Conservation (phyloP, 2,797 vertebrate genomes). For the Threskiornis aethiopicus region DNA sequence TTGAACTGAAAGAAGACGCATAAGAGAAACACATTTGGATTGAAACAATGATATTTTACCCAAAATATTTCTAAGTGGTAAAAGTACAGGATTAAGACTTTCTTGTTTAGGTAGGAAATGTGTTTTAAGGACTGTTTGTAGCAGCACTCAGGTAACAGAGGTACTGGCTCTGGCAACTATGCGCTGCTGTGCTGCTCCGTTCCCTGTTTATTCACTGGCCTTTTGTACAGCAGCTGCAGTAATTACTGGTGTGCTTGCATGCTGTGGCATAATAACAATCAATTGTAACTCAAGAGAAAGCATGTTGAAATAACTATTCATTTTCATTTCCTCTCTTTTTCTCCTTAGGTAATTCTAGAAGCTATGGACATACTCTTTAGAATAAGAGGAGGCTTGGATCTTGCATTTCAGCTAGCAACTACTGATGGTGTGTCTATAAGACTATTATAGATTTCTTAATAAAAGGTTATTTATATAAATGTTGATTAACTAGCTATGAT, state of each 20-base stretch:
- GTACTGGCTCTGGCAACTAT: not conserved
- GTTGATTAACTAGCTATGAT: not conserved
- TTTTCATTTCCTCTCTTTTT: not conserved
- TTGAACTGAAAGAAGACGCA: not conserved
- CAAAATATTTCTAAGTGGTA: not conserved
- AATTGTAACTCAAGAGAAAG: not conserved
- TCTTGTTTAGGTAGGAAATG: not conserved
- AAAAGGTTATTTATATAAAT: not conserved
- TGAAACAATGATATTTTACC: not conserved
- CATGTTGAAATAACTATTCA: not conserved
- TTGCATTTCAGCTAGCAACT: constrained; percentile 85
- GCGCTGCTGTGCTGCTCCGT: not conserved
- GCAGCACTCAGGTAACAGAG: too few relatives aligned
- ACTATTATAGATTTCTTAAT: not conserved
- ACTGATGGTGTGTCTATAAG: constrained; percentile 80
- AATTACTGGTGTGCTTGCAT: not conserved
- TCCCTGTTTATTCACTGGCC: not conserved
- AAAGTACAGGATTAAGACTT: not conserved
- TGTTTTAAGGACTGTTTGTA: not conserved
- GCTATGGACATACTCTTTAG: constrained; percentile 81
- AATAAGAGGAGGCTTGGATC: constrained; percentile 85
- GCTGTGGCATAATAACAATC: not conserved
- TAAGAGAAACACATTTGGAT: not conserved
- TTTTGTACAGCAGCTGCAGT: not conserved
- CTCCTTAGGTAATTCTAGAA: constrained; percentile 67